Percentiles rank a stretch among this genome's conserved stretches.
Conservation (phyloP, 2,888 invertebrate genomes). For the Drosophila subsilvestris region DNA sequence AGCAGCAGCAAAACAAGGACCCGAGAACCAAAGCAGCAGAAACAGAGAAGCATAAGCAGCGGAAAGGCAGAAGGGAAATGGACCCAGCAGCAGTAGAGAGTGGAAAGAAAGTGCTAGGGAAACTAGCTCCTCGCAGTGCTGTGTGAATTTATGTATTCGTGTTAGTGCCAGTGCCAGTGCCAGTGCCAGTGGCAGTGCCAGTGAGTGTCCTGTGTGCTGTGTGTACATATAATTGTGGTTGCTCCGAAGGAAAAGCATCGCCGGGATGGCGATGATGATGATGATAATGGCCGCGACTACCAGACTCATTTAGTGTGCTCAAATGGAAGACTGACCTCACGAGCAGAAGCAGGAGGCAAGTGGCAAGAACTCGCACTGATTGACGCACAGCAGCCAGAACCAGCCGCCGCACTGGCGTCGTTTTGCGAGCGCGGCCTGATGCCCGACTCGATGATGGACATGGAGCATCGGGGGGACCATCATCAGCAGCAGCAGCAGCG, state of each 20-base stretch:
- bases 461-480: slow-evolving; percentile 77
- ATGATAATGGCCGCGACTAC: slow-evolving; percentile 1
- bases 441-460: slow-evolving; percentile 77
- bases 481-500: slow-evolving; percentile 71
- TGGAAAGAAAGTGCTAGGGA: slow-evolving; percentile 58
- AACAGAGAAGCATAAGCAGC: slow-evolving; percentile 28
- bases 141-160: slow-evolving; percentile 27
- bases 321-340: slow-evolving; percentile 38
- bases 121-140: slow-evolving; percentile 65
- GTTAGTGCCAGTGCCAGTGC: slow-evolving; percentile 12
- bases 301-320: slow-evolving; percentile 31
- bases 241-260: slow-evolving; percentile 8
- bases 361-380: slow-evolving; percentile 25
- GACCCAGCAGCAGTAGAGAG: slow-evolving; percentile 25
- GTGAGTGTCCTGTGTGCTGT: slow-evolving; percentile 20
- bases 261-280: slow-evolving; percentile 5
- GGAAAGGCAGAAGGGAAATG: slow-evolving; percentile 12
- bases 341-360: neutral
- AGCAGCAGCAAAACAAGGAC: slow-evolving; percentile 1
- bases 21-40: slow-evolving; percentile 7
- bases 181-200: slow-evolving; percentile 23
- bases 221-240: slow-evolving; percentile 15
- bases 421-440: slow-evolving; percentile 77
- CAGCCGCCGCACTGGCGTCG: slow-evolving; percentile 71
- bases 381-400: slow-evolving; percentile 39